A percentile compares a stretch with the other conserved stretches of the same genome.
Conservation (phyloP, 2,113 vertebrate genomes). For the Trogon melanurus region DNA sequence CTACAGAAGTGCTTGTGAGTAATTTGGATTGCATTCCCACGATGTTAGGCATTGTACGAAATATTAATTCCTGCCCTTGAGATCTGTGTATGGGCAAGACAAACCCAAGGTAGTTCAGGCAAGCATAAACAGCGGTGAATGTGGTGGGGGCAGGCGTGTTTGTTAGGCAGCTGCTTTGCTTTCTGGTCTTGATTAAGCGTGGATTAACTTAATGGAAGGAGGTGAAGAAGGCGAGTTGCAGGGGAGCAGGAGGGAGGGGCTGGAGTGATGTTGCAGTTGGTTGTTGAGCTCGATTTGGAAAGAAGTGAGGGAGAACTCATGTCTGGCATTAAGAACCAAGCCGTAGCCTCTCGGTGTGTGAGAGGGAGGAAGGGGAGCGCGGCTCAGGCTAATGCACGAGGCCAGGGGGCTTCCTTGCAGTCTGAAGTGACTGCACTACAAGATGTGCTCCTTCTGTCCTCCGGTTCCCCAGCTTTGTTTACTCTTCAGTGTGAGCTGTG, state of each 20-base stretch:
- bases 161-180: background rate
- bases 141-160: background rate
- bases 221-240: background rate
- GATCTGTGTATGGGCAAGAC: background rate
- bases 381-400: background rate
- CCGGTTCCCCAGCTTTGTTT: constrained; percentile 35
- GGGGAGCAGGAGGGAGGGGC: background rate
- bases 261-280: background rate
- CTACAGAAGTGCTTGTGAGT: background rate
- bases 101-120: background rate
- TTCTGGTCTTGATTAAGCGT: background rate
- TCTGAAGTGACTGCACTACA: background rate
- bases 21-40: background rate
- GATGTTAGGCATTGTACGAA: background rate
- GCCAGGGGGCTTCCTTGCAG: background rate
- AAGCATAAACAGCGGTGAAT: background rate
- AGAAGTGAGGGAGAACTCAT: background rate
- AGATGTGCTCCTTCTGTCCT: background rate
- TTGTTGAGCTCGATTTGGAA: background rate
- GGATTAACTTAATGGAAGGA: background rate
- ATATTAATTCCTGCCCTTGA: background rate
- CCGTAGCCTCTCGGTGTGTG: background rate
- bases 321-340: background rate
- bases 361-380: background rate
- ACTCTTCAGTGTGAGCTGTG: constrained; percentile 1